Evolutionary conservation across 2,797 vertebrate genomes (phyloP).

Genomic region (Sebastes matsubarae): DNA sequence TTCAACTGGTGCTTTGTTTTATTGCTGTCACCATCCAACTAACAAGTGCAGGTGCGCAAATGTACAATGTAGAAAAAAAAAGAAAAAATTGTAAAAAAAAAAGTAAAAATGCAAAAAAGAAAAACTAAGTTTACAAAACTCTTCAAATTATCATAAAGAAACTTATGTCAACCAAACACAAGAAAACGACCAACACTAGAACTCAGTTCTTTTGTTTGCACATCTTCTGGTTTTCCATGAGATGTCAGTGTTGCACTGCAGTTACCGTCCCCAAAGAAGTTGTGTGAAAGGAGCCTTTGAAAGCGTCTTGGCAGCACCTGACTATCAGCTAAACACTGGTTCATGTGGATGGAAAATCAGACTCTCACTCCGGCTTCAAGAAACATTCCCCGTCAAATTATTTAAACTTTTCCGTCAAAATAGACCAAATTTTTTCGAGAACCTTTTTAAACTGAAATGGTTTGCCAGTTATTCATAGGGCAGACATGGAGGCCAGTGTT

Average conservation of each 20-base stretch:
- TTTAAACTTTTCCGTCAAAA: conserved; percentile 68
- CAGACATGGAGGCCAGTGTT: conserved; percentile 62
- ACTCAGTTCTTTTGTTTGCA: conserved; percentile 9
- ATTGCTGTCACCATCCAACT: no score
- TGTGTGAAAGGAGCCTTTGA: conserved; percentile 50
- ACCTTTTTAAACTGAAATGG: conserved; percentile 49
- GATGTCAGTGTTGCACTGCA: conserved; percentile 72
- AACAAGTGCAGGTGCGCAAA: no score
- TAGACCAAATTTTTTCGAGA: conserved; percentile 33
- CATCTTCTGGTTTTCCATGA: conserved; percentile 56
- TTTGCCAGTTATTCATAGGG: conserved; percentile 53
- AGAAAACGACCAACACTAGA: no score
- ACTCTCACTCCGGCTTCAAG: conserved; percentile 49
- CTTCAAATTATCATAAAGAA: no score
- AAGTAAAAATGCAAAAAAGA: no score
- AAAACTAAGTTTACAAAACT: no score
- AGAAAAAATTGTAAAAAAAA: no score
- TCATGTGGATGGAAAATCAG: conserved; percentile 64
- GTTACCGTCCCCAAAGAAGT: background rate
- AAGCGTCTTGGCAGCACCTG: conserved; percentile 61
- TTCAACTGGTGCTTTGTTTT: no score
- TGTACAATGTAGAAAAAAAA: no score
- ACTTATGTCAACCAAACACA: no score
- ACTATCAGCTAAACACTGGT: conserved; percentile 53
- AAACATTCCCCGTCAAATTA: conserved; percentile 69